Base-by-base conservation (phyloP, 2,797 vertebrate species). In the Arrhamphus sclerolepis region DNA sequence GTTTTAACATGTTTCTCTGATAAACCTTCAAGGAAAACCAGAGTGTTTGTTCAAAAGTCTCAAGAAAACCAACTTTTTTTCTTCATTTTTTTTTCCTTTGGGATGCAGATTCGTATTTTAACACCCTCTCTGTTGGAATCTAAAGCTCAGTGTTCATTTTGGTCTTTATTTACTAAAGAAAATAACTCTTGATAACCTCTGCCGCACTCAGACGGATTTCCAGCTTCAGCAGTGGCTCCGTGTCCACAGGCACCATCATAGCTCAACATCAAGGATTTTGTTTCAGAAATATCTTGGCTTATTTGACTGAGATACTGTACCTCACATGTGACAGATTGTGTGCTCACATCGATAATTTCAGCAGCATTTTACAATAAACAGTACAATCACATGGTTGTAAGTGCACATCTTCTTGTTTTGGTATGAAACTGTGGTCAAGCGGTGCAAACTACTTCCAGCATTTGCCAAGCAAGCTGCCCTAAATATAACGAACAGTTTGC, bases 341-440 rank as follows among this genome's bases (percentile, higher is more conserved):
- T 69, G 50, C 68, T 67, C 28, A 46, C 43, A 19, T 34, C 1
- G 10, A 56, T 58, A 26, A 38, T 47, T 69, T 68, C 77, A 83
- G 85, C 84, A 87, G 86, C 78, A 86, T 81, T 75, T 76, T 19
- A 58, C 43, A 20, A 70, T 41, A 57, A 78, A 83, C 71, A 68
- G 64, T 80, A 81, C 78, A 83, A 83, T 81, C 82, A 74, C 52
- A 4, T 75, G 46, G 68, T 49, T 78, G 47, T 74, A 82, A 84
- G 85, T 75, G 81, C 87, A 87, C 81, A 48, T 77, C 57, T 70
- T 51, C 70, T 78, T 9, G 22, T 83, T 88, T 87, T 87, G 85
- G 85, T 83, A 54, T 60, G 41, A 17, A 47, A 50, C 43, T 49
- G 54, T 10, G 48, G 60, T 38, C 53, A 72, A 57, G 63, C 55